These are phyloP conservation scores for Sycophaga agraensis DNA, from an alignment of 1,140 invertebrate genomes.

Conservation along the genomic window DNA sequence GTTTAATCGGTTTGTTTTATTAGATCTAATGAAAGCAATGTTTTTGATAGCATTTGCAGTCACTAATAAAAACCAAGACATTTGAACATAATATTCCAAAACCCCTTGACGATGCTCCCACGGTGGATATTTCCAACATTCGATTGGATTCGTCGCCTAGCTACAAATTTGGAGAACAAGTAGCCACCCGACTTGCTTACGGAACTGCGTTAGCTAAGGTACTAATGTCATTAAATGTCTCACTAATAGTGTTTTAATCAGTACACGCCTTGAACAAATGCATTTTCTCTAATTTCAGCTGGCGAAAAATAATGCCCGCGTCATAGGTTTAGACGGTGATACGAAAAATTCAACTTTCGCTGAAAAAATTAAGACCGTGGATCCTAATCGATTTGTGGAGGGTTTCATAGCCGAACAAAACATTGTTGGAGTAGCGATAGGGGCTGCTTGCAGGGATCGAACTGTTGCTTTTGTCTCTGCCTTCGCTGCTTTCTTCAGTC, in stretches of 20 bases:
- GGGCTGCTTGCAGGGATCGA: conserved; percentile 84
- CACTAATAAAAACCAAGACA: conserved; percentile 67
- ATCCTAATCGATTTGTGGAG: conserved; percentile 83
- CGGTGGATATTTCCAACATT: conserved; percentile 73
- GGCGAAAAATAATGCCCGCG: conserved; percentile 78
- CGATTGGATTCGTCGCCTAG: conserved; percentile 80
- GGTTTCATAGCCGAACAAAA: conserved; percentile 99
- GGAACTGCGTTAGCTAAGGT: conserved; percentile 87
- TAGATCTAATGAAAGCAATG: neutral
- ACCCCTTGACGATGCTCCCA: conserved; percentile 70
- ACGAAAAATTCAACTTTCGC: conserved; percentile 99
- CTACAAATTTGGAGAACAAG: conserved; percentile 78
- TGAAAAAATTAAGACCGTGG: conserved; percentile 83
- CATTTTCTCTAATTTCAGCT: conserved; percentile 48
- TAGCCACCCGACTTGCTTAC: conserved; percentile 94
- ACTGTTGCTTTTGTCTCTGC: conserved; percentile 92
- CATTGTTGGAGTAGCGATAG: conserved; percentile 93
- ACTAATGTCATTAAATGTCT: neutral
- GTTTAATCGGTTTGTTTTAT: neutral
- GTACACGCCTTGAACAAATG: neutral
- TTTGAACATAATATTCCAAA: conserved; percentile 64
- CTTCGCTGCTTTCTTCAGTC: conserved; percentile 96
- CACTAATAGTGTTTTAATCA: conserved; percentile 10
- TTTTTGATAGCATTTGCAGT: conserved; percentile 63
- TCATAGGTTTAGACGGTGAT: conserved; percentile 93